These are phyloP conservation scores for Phylloscopus trochiloides DNA, from an alignment of 2,113 vertebrate genomes.

Conservation along the genomic window DNA sequence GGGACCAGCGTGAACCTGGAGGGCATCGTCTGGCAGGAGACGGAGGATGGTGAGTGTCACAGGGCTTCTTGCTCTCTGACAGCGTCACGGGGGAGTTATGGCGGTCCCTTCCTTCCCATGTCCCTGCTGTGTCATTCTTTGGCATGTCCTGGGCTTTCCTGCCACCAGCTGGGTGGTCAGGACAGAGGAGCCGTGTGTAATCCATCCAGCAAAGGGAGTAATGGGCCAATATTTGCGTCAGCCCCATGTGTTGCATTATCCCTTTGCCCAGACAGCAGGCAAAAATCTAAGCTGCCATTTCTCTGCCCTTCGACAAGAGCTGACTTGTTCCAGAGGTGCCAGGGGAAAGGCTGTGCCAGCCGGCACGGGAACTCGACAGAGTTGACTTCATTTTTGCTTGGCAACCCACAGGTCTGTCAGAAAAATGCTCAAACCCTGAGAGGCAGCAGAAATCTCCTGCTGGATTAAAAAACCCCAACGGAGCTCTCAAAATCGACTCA, in stretches of 20 bases:
- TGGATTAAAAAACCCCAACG: constrained; percentile 23
- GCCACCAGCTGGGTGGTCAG: not conserved
- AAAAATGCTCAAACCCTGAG: not conserved
- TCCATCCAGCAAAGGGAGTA: not conserved
- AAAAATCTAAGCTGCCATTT: not conserved
- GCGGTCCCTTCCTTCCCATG: not conserved
- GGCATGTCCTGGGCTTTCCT: not conserved
- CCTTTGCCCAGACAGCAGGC: not conserved
- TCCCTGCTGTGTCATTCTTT: not conserved
- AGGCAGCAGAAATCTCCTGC: constrained; percentile 7
- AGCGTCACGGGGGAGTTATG: fast-evolving
- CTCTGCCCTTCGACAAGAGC: not conserved
- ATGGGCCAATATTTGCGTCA: not conserved
- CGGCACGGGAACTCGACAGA: fast-evolving
- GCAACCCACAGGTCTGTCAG: not conserved
- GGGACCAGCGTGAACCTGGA: constrained; percentile 98
- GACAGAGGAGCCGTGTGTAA: not conserved
- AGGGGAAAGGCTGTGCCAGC: not conserved
- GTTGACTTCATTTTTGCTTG: constrained; percentile 24
- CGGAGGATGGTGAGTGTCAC: constrained; percentile 89
- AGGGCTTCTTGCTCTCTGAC: not conserved
- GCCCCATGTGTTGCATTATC: fast-evolving
- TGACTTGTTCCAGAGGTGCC: not conserved
- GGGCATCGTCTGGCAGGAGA: constrained; percentile 99
- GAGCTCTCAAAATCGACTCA: constrained; percentile 21